Evolutionary conservation across 2,113 vertebrate species (phyloP), one percentile per base, ranked within the genome.

Genomic region (Mormoops blainvillei): DNA sequence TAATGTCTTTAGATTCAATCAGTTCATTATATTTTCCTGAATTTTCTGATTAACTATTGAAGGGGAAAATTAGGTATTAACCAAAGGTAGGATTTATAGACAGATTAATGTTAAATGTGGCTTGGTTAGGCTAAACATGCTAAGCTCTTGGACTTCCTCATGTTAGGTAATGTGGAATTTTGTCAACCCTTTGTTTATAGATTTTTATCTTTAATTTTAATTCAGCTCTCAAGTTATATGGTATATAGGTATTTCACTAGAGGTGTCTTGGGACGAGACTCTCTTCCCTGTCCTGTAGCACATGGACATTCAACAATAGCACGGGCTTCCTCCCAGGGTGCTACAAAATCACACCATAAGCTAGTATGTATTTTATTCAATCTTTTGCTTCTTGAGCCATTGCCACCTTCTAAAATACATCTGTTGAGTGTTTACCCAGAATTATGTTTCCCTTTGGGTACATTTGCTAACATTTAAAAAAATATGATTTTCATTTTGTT

Each of bases 151-250:
- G 84, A 38, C 77, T 43, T 68, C 70, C 77, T 92, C 84, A 45
- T 8, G n/a, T 56, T 54, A 91, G 15, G 16, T 76, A 68, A 74
- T 54, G 6, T 48, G 48, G 76, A 94, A 93, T 92, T 90, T 63
- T 92, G 4, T 67, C 43, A 87, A 31, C 33, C 12, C 84, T 80
- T 82, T 80, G 14, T 63, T 33, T 83, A 6, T 56, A 10, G 50
- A 14, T 83, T 81, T 94, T 92, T 73, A 77, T 48, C 61, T 71
- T 92, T 78, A 73, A 89, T 80, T 71, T 96, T 91, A 91, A 74
- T 94, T 94, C 45, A 84, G 28, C 87, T 91, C 41, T 70, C 41
- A 86, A 48, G 3, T 91, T 89, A 50, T 24, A 45, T 38, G 16
- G 8, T 74, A 33, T 87, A 18, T 76, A 89, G 41, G 22, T 71